phyloP scores from a whole-genome alignment of 2,797 vertebrate genomes.

The Calcarius lapponicus region DNA sequence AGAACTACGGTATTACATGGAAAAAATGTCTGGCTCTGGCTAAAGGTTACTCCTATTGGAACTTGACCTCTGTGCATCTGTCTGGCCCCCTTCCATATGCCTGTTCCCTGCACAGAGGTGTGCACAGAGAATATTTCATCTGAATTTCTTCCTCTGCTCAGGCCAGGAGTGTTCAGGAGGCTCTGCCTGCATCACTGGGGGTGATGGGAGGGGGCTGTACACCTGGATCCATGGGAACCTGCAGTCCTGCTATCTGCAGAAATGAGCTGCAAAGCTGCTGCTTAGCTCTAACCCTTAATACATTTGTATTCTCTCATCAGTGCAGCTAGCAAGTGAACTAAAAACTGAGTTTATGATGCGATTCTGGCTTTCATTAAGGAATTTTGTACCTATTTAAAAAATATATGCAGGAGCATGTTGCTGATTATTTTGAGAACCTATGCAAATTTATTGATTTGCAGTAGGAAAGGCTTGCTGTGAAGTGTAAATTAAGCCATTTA shows the following conservation, averaged over 20 bases:
- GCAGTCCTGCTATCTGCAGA: neutral
- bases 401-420: constrained; percentile 45
- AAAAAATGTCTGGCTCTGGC: neutral
- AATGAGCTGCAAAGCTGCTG: neutral
- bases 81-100: accelerated
- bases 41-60: neutral
- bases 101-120: neutral
- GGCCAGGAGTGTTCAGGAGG: neutral
- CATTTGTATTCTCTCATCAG: neutral
- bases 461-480: constrained; percentile 40
- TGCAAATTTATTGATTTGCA: constrained; percentile 59
- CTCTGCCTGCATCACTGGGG: neutral
- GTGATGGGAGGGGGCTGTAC: neutral
- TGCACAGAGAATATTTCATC: neutral
- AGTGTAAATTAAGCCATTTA: constrained; percentile 62
- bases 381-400: constrained; percentile 45
- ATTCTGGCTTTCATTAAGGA: constrained; percentile 43
- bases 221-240: neutral
- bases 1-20: neutral
- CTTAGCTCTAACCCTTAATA: neutral
- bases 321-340: neutral
- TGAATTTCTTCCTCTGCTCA: neutral
- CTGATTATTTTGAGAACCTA: constrained; percentile 59
- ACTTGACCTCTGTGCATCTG: accelerated
- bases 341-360: neutral